These are phyloP conservation scores for Ptychoptera contaminata DNA, from an alignment of 2,888 invertebrate species.

Conservation along the genomic window DNA sequence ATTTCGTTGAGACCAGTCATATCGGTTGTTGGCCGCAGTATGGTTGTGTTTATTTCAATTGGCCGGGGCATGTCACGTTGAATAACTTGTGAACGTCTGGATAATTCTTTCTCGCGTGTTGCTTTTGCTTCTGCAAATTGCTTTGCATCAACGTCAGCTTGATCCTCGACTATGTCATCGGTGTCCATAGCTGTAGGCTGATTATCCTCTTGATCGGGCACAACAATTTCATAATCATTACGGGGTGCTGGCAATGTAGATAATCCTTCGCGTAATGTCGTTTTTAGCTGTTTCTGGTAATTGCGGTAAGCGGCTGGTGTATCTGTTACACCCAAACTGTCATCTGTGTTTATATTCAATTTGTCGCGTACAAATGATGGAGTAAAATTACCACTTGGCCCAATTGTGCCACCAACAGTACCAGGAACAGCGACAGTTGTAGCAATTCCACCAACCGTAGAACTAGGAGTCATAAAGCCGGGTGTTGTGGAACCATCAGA, in stretches of 20 bases:
- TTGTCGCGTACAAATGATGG: conserved; percentile 76
- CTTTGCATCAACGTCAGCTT: conserved; percentile 68
- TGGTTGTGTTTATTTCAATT: conserved; percentile 66
- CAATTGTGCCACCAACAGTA: conserved; percentile 21
- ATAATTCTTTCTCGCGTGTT: conserved; percentile 40
- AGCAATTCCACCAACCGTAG: conserved; percentile 22
- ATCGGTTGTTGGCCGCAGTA: conserved; percentile 59
- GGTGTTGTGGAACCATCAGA: conserved; percentile 47
- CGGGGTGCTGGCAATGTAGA: conserved; percentile 74
- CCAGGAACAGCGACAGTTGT: conserved; percentile 20
- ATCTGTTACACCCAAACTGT: conserved; percentile 50
- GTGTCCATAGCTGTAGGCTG: conserved; percentile 27
- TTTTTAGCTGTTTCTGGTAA: conserved; percentile 56
- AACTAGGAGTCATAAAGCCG: conserved; percentile 39
- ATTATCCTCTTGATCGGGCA: conserved; percentile 65
- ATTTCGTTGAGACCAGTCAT: conserved; percentile 68
- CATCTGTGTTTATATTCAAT: conserved; percentile 86
- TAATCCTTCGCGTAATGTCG: conserved; percentile 61
- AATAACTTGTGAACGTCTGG: conserved; percentile 68
- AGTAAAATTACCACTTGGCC: conserved; percentile 25
- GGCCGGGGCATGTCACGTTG: conserved; percentile 76
- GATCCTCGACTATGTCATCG: conserved; percentile 54
- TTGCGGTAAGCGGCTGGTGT: conserved; percentile 52
- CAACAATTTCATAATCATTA: conserved; percentile 97
- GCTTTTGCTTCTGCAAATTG: conserved; percentile 51